Percentiles rank a stretch among this genome's conserved stretches.
These are phyloP conservation scores for Lophochroa leadbeateri DNA, from an alignment of 2,113 vertebrate genomes.

Conservation along the genomic window DNA sequence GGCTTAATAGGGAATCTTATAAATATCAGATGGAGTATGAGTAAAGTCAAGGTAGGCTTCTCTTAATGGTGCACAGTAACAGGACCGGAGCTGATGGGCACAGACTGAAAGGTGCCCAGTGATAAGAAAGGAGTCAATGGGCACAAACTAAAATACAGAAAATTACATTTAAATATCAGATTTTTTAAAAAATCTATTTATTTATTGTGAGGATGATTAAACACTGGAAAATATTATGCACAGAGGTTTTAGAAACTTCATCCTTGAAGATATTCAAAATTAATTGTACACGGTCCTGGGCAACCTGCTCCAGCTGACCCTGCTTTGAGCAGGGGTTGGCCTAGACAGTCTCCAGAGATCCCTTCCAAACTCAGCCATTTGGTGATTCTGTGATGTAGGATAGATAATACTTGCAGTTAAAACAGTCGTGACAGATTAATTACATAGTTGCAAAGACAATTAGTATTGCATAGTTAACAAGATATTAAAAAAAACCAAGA, in stretches of 20 bases:
- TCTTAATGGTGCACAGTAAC: neutral
- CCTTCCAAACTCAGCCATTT: neutral
- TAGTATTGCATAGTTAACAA: neutral
- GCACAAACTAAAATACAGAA: neutral
- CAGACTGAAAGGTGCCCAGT: neutral
- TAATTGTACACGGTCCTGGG: neutral
- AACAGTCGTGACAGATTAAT: neutral
- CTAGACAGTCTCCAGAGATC: neutral
- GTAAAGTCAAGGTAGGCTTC: neutral
- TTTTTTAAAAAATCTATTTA: neutral
- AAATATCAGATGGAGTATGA: neutral
- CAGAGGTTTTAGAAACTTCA: neutral
- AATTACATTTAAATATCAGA: neutral
- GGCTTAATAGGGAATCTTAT: neutral
- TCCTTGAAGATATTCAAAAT: neutral
- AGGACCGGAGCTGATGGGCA: neutral
- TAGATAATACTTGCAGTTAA: neutral
- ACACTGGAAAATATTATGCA: neutral
- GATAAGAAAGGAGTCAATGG: neutral
- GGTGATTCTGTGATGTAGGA: neutral
- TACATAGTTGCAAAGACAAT: neutral
- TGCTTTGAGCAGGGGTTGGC: neutral
- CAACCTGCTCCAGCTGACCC: neutral
- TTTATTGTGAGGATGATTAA: neutral
- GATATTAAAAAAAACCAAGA: neutral